These are phyloP conservation scores for Magallana nippona DNA, from an alignment of 2,888 invertebrate species.

Conservation along the genomic window DNA sequence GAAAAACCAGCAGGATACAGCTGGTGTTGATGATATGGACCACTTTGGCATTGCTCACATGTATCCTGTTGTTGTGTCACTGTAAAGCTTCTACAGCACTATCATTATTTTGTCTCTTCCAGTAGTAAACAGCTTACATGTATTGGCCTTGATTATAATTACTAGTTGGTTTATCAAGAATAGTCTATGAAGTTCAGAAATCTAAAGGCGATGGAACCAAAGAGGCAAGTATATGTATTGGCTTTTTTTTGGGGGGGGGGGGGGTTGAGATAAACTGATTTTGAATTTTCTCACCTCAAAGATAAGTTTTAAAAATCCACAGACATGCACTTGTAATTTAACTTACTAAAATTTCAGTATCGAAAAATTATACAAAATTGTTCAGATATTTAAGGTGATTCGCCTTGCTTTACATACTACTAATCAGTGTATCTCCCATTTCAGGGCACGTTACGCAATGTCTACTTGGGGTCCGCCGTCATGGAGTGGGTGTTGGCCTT, in stretches of 20 bases:
- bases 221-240: background rate
- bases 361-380: no score
- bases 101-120: no score
- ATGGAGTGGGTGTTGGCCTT: slow-evolving; percentile 44
- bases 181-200: slow-evolving; percentile 12
- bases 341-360: no score
- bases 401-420: no score
- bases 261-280: no score
- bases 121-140: no score
- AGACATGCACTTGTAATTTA: no score
- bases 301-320: no score
- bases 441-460: background rate
- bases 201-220: slow-evolving; percentile 11
- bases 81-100: background rate
- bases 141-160: background rate
- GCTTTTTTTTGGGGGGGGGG: no score
- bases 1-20: background rate
- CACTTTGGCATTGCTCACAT: background rate
- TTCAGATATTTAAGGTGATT: no score
- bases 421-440: background rate
- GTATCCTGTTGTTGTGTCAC: background rate
- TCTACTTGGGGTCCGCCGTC: slow-evolving; percentile 42
- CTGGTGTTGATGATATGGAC: background rate
- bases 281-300: no score
- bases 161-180: slow-evolving; percentile 9